phyloP scores from a whole-genome alignment of 2,888 invertebrate genomes.

The Tromatobia lineatoria region DNA sequence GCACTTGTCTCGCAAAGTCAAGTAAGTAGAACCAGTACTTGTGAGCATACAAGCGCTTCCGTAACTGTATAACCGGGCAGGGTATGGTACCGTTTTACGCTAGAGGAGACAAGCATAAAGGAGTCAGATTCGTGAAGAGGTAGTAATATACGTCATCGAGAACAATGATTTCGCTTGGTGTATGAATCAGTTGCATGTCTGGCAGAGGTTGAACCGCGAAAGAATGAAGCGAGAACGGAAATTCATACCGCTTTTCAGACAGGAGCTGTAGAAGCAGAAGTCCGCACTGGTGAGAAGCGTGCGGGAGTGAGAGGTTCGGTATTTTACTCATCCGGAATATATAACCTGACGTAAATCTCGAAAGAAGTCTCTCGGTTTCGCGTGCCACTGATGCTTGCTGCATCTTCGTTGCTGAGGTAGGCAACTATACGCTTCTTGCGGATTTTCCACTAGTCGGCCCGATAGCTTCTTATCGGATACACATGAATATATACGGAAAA shows the following conservation, averaged over 20 bases:
- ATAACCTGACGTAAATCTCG: constrained; percentile 71
- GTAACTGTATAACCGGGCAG: background rate
- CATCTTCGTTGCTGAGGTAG: constrained; percentile 69
- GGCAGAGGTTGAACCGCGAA: constrained; percentile 45
- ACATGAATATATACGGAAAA: constrained; percentile 38
- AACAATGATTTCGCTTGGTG: constrained; percentile 66
- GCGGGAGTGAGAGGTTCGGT: constrained; percentile 30
- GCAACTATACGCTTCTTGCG: constrained; percentile 66
- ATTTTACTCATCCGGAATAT: constrained; percentile 64
- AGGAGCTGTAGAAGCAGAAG: constrained; percentile 51
- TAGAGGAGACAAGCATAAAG: constrained; percentile 22
- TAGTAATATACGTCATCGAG: constrained; percentile 65
- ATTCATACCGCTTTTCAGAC: constrained; percentile 43
- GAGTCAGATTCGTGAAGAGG: constrained; percentile 36
- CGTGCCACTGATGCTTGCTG: constrained; percentile 45
- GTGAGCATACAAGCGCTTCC: constrained; percentile 22
- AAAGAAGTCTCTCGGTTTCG: constrained; percentile 59
- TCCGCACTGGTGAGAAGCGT: constrained; percentile 22
- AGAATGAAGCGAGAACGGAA: constrained; percentile 47
- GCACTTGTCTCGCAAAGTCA: constrained; percentile 25
- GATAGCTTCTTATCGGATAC: constrained; percentile 70
- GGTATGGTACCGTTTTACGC: constrained; percentile 29
- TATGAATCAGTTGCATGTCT: constrained; percentile 67
- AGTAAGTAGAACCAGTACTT: background rate
- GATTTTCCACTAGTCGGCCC: constrained; percentile 68